These are phyloP conservation scores for Pteruthius melanotis DNA, from an alignment of 2,113 vertebrate species.

Conservation along the genomic window DNA sequence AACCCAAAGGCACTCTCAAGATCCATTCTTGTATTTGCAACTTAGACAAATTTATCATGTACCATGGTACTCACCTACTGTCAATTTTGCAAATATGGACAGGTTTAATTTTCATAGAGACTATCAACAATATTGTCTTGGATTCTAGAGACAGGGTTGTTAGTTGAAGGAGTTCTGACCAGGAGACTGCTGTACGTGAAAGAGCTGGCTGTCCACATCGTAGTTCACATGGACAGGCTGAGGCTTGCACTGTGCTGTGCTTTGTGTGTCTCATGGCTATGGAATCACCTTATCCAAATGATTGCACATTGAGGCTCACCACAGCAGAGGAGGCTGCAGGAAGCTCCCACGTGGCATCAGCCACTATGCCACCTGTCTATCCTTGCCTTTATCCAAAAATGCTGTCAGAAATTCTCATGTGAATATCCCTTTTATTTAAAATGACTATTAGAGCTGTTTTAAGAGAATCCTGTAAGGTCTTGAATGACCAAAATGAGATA, in stretches of 20 bases:
- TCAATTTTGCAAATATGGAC: not conserved
- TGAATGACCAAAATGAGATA: not conserved
- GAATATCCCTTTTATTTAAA: not conserved
- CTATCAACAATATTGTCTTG: not conserved
- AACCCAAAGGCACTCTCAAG: not conserved
- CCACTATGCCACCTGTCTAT: not conserved
- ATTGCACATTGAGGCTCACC: not conserved
- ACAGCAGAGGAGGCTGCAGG: not conserved
- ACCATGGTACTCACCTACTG: not conserved
- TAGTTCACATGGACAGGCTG: not conserved
- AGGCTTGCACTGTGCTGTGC: not conserved
- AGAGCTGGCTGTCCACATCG: not conserved
- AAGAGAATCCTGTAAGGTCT: not conserved
- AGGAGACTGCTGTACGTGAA: not conserved
- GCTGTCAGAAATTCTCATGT: not conserved
- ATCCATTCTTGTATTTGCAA: not conserved
- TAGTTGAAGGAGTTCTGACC: not conserved
- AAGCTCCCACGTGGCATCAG: not conserved
- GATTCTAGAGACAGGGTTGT: not conserved
- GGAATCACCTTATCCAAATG: not conserved
- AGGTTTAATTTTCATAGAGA: not conserved
- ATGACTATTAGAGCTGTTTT: not conserved
- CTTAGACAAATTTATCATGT: not conserved
- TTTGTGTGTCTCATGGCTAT: too few relatives aligned
- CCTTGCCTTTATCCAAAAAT: not conserved